Conservation (phyloP, 2,113 vertebrate genomes). For the Paratilapia polleni region DNA sequence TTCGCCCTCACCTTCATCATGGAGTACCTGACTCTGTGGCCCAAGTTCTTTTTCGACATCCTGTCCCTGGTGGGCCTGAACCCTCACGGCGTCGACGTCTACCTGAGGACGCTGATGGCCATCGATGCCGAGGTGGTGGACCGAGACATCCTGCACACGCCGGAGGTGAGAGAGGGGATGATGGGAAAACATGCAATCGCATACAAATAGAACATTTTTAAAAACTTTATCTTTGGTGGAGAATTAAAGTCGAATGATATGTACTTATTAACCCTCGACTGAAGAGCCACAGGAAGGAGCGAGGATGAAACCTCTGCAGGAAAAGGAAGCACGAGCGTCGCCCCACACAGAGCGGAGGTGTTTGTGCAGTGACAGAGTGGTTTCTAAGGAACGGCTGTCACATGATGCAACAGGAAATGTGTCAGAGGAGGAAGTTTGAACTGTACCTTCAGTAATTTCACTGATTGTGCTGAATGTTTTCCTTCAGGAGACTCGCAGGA, state of each 20-base stretch:
- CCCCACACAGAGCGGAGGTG: neutral
- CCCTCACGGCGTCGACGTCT: constrained; percentile 93
- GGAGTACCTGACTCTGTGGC: constrained; percentile 96
- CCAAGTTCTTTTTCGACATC: constrained; percentile 98
- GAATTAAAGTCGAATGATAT: too few relatives aligned
- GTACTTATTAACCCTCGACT: too few relatives aligned
- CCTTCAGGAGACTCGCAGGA: constrained; percentile 91
- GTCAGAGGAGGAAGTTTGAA: neutral
- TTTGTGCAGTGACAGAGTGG: neutral
- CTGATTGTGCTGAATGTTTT: neutral
- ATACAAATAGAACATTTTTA: neutral
- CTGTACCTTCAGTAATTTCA: neutral
- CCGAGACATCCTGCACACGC: constrained; percentile 90
- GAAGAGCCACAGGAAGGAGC: neutral
- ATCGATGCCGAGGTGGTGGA: constrained; percentile 96
- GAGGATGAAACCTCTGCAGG: neutral
- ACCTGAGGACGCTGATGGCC: constrained; percentile 96
- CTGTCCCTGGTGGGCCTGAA: constrained; percentile 92
- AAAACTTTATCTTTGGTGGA: neutral
- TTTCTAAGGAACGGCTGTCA: neutral
- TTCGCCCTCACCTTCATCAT: constrained; percentile 95
- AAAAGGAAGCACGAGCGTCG: neutral
- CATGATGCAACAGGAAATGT: neutral
- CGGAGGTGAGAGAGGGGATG: constrained; percentile 82
- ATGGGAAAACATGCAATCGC: neutral